phyloP scores from a whole-genome alignment of 92 coral and sea anemone genomes.

The Epizoanthus rinbou region DNA sequence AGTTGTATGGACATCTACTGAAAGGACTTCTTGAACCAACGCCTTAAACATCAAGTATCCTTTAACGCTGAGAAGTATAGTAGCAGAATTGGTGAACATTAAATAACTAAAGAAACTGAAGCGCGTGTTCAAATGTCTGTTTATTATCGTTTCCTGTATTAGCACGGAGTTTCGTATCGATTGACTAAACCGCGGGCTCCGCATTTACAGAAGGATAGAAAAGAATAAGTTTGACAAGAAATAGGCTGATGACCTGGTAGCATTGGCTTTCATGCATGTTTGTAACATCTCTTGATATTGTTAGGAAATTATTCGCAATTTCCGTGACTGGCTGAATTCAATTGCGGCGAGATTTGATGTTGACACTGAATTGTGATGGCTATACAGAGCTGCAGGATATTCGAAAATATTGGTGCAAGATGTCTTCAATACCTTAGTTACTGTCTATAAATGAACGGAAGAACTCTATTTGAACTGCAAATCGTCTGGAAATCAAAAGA shows the following conservation, averaged over 20 bases:
- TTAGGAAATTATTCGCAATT: conserved; percentile 38
- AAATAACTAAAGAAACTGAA: no score
- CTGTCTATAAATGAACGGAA: conserved; percentile 26
- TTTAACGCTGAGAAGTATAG: no score
- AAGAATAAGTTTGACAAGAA: conserved; percentile 34
- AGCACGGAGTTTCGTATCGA: no score
- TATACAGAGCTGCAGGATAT: conserved; percentile 27
- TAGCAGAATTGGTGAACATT: no score
- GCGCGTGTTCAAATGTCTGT: no score
- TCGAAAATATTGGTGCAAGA: conserved; percentile 15
- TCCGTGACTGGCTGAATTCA: no score
- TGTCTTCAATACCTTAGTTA: conserved; percentile 29
- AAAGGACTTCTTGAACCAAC: no score
- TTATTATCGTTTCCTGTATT: no score
- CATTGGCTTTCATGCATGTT: conserved; percentile 31
- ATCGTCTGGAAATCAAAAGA: conserved; percentile 24
- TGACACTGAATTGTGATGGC: conserved; percentile 17
- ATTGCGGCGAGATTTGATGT: conserved; percentile 27
- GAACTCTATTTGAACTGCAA: conserved; percentile 26
- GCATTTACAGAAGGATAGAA: conserved; percentile 12
- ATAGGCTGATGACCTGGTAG: conserved; percentile 39
- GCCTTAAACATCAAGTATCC: no score
- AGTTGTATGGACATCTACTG: no score
- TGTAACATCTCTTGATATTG: conserved; percentile 33
- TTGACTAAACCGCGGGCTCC: no score